Evolutionary conservation across 2,888 invertebrate species (phyloP).

Genomic region (Pseudanteris insignis): DNA sequence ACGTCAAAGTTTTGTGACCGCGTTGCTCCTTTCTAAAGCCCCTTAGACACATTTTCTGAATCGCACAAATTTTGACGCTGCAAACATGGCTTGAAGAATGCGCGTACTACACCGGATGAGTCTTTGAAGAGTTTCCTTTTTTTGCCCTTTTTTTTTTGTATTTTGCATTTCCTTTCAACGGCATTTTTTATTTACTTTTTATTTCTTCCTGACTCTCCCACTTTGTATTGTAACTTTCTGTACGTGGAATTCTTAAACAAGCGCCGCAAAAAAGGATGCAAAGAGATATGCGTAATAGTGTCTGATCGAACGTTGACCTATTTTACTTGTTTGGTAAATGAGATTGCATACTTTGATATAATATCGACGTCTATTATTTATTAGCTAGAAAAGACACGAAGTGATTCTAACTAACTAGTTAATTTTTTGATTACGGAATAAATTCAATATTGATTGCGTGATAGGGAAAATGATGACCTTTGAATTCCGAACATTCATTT

Average conservation of each 20-base stretch:
- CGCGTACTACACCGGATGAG: background rate
- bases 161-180: constrained; percentile 5
- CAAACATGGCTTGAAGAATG: background rate
- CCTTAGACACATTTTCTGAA: constrained; percentile 1
- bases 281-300: constrained; percentile 3
- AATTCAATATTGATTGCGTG: too few species aligned
- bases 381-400: background rate
- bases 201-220: background rate
- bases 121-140: constrained; percentile 1
- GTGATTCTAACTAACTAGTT: background rate
- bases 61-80: constrained; percentile 5
- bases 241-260: constrained; percentile 14
- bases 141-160: background rate
- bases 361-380: constrained; percentile 8
- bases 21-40: too few species aligned
- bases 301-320: constrained; percentile 20
- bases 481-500: too few species aligned
- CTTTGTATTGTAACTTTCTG: constrained; percentile 19
- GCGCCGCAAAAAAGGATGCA: constrained; percentile 1
- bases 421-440: too few species aligned
- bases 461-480: too few species aligned
- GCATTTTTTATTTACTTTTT: background rate
- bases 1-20: too few species aligned
- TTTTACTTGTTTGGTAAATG: constrained; percentile 12
- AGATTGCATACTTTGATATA: background rate